Base-by-base conservation (phyloP, 2,797 vertebrate genomes). In the Sparidentex hasta region DNA sequence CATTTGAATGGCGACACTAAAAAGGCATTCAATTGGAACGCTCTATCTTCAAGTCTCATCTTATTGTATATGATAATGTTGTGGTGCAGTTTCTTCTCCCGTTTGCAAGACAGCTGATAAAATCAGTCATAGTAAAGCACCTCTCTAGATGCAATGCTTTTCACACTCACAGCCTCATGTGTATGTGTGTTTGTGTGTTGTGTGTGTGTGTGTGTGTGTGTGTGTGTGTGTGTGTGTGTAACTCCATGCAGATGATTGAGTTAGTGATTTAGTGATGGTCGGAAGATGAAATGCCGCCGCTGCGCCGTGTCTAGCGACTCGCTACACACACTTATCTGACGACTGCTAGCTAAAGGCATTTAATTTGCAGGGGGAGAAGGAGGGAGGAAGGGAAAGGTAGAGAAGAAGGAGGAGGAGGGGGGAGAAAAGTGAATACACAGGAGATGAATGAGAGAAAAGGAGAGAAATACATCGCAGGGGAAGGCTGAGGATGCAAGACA, bases 1-100 rank as follows among this genome's bases (percentile, higher is more conserved):
- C 93, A 92, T 93, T 87, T 87, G 74, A 91, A 92, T 85, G 74
- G 87, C 17, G 72, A 91, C 86, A 84, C 89, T 92, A 92, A 93
- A 84, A 87, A 91, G 83, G 80, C 87, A 56, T 92, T 91, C 84
- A 88, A 77, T 93, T 88, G 86, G 75, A 86, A 84, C 78, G 76
- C 85, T 91, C 88, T 81, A 91, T 93, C 92, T 90, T 71, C 1
- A 0, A 90, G 84, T 79, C 85, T 88, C 90, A 85, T 92, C 86
- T 91, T 93, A 92, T 93, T 93, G 92, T 91, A 73, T 92, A 88
- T 90, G 93, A 93, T 92, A 90, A 92, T 91, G 88, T 93, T 90
- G 90, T 88, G 88, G 82, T 88, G 90, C 81, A 88, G 87, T 92
- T 92, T 92, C 85, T 90, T 81, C 64, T 65, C 77, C 82, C 67